Evolutionary conservation across 2,888 invertebrate species (phyloP).

Genomic region (Oligia fasciuncula): DNA sequence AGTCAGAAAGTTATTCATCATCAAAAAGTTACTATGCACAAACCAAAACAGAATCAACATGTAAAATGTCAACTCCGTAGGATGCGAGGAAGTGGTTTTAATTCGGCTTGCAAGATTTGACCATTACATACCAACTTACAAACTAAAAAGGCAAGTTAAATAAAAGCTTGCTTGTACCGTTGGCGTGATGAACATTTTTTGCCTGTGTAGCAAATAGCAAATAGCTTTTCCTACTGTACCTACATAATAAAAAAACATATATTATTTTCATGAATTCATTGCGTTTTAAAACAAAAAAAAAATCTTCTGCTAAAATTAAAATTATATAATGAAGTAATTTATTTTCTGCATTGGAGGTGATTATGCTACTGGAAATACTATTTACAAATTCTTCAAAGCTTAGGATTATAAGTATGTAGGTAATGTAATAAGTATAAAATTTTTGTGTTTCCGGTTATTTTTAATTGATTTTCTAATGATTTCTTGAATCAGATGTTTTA

Average conservation of each 20-base stretch:
- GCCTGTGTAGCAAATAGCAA: neutral
- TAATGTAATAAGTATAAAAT: conserved; percentile 5
- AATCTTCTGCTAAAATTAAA: neutral
- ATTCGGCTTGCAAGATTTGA: neutral
- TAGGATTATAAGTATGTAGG: conserved; percentile 11
- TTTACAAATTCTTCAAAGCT: conserved; percentile 40
- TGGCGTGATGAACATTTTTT: neutral
- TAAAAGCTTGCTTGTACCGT: neutral
- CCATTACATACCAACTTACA: neutral
- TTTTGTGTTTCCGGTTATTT: neutral
- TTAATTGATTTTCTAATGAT: conserved; percentile 2
- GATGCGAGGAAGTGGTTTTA: neutral
- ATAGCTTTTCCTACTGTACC: neutral
- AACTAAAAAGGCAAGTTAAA: neutral
- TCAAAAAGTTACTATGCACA: neutral
- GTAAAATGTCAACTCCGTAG: neutral
- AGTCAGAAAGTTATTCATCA: neutral
- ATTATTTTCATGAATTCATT: conserved; percentile 12
- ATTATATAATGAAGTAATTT: conserved; percentile 9
- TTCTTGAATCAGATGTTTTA: neutral
- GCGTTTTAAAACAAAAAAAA: neutral
- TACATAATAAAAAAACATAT: neutral
- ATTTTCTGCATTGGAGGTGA: conserved; percentile 12
- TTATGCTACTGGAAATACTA: conserved; percentile 30
- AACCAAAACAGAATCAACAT: neutral